Base-by-base conservation (phyloP, 2,797 vertebrate species). In the Allobates femoralis region DNA sequence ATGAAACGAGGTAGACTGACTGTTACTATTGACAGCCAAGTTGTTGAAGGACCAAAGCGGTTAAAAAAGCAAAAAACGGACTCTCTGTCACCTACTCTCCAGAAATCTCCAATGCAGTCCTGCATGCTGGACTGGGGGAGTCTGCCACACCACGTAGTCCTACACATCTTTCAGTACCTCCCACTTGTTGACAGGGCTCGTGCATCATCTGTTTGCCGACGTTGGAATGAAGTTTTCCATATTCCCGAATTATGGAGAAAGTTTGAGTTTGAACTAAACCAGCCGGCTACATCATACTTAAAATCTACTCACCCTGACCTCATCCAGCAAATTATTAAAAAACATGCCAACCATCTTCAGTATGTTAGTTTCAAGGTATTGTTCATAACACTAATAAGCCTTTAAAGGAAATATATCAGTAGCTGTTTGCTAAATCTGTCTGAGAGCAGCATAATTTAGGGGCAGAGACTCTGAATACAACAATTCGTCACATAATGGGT, bases 241-340 rank as follows among this genome's bases (percentile, higher is more conserved):
- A 95, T 95, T 64, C 96, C 96, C 0, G 96, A 97, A 74, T 93
- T 97, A 50, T 98, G 97, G 96, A 95, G 96, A 90, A 94, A 93
- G 85, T 98, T 97, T 92, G 97, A 98, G 90, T 98, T 98, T 92
- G 96, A 98, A 91, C 95, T 98, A 86, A 97, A 93, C 90, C 96
- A 97, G 90, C 95, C 96, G 34, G 96, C 96, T 71, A 96, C 96
- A 10, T 97, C 96, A 60, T 97, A 97, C 89, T 93, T 98, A 89
- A 96, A 96, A 89, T 96, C 96, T 73, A 97, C 96, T 1, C 96
- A 97, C 89, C 97, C 96, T 12, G 96, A 97, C 92, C 96, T 98
- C 87, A 96, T 98, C 90, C 96, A 97, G 92, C 97, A 98, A 93
- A 97, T 98, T 92, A 96, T 98, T 92, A 96, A 96, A 93, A 96